Percentiles rank a stretch among this genome's conserved stretches.
These are phyloP conservation scores for Acanthococcus lagerstroemiae DNA, from an alignment of 2,888 invertebrate species.

Conservation along the genomic window DNA sequence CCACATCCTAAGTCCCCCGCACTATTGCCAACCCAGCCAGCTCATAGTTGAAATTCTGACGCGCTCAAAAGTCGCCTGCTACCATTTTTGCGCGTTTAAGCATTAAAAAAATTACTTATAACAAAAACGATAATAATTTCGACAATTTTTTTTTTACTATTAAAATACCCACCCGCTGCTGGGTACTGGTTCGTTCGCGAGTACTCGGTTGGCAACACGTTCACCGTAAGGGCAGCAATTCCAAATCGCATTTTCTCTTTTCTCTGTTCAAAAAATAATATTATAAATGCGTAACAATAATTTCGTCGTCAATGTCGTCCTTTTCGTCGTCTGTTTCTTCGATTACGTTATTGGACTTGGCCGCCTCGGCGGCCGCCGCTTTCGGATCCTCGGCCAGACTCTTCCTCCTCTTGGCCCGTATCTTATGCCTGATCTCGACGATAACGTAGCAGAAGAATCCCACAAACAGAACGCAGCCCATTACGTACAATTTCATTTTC, in stretches of 20 bases:
- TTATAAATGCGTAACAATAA: conserved; percentile 64
- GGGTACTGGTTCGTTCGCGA: too few species aligned
- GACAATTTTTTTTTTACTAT: too few species aligned
- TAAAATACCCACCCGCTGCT: too few species aligned
- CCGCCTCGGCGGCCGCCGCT: conserved; percentile 50
- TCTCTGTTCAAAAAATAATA: not conserved
- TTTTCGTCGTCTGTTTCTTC: conserved; percentile 79
- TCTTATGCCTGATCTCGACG: conserved; percentile 71
- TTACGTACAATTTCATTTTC: conserved; percentile 73
- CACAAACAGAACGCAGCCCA: conserved; percentile 61
- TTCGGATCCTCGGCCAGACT: conserved; percentile 58
- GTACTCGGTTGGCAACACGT: too few species aligned
- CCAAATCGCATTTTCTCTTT: too few species aligned
- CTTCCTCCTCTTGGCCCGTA: conserved; percentile 68
- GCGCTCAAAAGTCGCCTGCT: too few species aligned
- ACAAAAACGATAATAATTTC: too few species aligned
- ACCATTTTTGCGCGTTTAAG: too few species aligned
- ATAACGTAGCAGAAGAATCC: conserved; percentile 69
- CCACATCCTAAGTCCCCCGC: not conserved
- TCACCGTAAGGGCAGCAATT: not conserved
- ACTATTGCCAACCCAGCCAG: not conserved
- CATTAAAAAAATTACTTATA: too few species aligned
- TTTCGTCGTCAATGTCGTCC: conserved; percentile 79
- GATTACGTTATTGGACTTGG: conserved; percentile 41
- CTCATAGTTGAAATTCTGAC: not conserved